Evolutionary conservation across 2,888 invertebrate genomes (phyloP), one percentile per base, ranked within the genome.

Genomic region (Mystacides longicornis): DNA sequence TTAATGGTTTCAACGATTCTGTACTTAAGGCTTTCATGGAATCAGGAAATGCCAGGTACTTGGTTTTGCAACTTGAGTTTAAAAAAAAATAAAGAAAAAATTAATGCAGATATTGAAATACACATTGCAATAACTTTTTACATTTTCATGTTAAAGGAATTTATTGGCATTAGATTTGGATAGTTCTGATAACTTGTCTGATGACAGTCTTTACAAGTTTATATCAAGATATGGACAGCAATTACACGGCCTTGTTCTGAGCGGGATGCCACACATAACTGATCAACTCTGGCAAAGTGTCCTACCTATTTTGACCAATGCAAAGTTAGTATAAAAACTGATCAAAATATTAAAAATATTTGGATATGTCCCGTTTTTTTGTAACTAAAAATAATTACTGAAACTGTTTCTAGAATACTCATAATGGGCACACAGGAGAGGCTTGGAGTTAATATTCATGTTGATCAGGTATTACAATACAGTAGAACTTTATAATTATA

Each of bases 201-300:
- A 99, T 70, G 93, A 94, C 67, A 90, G 86, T 1, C 80, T 99
- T 53, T 87, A 91, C 67, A 92, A 93, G 67, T 95, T 99, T 73
- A 75, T 99, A 57, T 89, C 88, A 51, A 84, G 92, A 48, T 85
- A 93, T 71, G 98, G 98, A 3, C 81, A 82, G 59, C 93, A 95
- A 70, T 79, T 99, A 56, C 84, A 85, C 72, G 98, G 94, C 0
- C 80, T 97, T 43, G 85, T 86, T 58, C 75, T 97, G 23, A 90
- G 93, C 56, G 96, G 99, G 47, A 98, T 99, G 88, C 90, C 97
- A 0, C 97, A 98, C 69, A 90, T 99, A 64, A 95, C 97, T 0
- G 99, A 99, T 76, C 93, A 95, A 68, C 83, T 99, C 63, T 99
- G 98, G 96, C 92, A 94, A 77, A 89, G 92, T 64, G 89, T 96